Conservation (phyloP, 2,888 invertebrate species). For the Caenorhabditis sulstoni region DNA sequence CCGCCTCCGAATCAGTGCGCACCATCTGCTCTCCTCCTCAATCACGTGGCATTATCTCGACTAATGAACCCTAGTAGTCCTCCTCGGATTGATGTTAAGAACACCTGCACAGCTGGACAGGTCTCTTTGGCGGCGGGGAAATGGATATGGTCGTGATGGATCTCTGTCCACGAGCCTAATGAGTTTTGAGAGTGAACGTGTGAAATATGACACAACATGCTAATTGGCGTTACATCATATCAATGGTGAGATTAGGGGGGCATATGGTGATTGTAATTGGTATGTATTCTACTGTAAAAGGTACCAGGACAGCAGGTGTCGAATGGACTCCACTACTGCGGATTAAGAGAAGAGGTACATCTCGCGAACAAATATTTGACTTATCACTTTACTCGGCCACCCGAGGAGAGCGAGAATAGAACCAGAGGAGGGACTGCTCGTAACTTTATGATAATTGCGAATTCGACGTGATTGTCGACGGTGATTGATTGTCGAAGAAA, state of each 20-base stretch:
- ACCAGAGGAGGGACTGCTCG: background rate
- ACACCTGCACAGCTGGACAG: background rate
- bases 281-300: background rate
- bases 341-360: constrained; percentile 18
- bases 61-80: too few species aligned
- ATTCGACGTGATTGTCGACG: background rate
- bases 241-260: too few species aligned
- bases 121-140: background rate
- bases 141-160: too few species aligned
- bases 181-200: too few species aligned
- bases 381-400: constrained; percentile 25
- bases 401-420: background rate
- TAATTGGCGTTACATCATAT: background rate
- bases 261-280: background rate
- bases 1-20: background rate
- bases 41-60: constrained; percentile 5
- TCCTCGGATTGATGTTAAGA: background rate
- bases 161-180: too few species aligned
- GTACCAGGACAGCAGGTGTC: constrained; percentile 8
- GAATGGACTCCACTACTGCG: constrained; percentile 9
- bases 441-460: constrained; percentile 31
- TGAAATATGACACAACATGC: too few species aligned
- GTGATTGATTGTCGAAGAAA: constrained; percentile 13
- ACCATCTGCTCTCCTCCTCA: constrained; percentile 4
- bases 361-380: constrained; percentile 45